Evolutionary conservation across 2,113 vertebrate species (phyloP), one percentile per base, ranked within the genome.

Genomic region (Oryzias curvinotus): DNA sequence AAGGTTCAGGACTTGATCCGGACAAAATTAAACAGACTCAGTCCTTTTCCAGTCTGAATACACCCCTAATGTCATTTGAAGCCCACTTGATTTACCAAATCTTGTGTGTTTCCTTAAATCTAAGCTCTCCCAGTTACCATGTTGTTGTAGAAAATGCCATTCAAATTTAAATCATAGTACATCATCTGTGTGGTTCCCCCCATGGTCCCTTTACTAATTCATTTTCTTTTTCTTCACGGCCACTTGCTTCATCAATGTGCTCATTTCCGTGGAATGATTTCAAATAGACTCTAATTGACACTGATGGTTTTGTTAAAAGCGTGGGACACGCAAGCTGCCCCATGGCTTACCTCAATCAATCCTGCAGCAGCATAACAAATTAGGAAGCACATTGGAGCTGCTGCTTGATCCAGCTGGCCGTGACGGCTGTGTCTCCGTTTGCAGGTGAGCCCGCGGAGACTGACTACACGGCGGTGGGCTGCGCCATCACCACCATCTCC

Each of bases 401-500:
- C 51, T 25, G 46, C 26, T 58, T 48, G 44, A 59, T 65, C 23
- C 66, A 62, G 57, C 65, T 47, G 76, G 46, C 65, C 50, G 75
- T 64, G 48, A 73, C 23, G 42, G 47, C 18, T 5, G 30, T 50
- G 50, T 52, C 25, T 64, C 30, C 55, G 21, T 53, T 52, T 57
- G 2, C 88, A 99, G 98, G 97, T 68, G 97, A 99, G 84, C 98
- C 98, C 0, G 93, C 93, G 3, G 96, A 99, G 81, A 99, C 97
- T 0, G 96, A 99, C 82, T 99, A 99, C 84, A 98, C 97, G 0
- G 98, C 97, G 0, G 98, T 99, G 80, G 98, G 98, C 30, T 99
- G 98, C 23, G 98, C 98, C 15, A 98, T 99, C 86, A 98, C 98
- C 61, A 98, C 98, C 57, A 99, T 99, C 82, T 98, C 97, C 48